Evolutionary conservation across 2,113 vertebrate species (phyloP), one percentile per base, ranked within the genome.

Genomic region (Anguilla japonica): DNA sequence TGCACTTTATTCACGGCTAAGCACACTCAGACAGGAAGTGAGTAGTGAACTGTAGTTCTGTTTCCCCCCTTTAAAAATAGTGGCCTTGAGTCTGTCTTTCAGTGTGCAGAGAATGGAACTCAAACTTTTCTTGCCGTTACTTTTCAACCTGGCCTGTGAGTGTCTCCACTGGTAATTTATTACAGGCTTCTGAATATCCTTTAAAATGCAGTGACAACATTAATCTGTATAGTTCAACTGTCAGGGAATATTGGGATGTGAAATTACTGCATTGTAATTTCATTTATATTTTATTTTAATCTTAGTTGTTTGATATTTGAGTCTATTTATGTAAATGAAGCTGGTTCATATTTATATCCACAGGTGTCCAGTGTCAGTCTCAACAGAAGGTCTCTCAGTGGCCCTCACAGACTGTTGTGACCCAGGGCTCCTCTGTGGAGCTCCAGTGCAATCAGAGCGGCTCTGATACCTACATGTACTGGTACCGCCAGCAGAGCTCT

Each of bases 401-500:
- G 71, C 84, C 67, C 6, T 46, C 84, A 26, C 39, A 46, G 8
- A 34, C 26, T 15, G 84, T 79, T 15, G 71, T 85, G 41, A 50
- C 5, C 26, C 84, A 41, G 71, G n/a, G 43, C 8, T 78, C 63
- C 60, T 79, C 84, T 26, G 84, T 53, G 40, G 63, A 75, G 20
- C 80, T 84, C 34, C 0, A 71, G 15, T 84, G 83, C 39, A 41
- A 15, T 53, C 83, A 84, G 83, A 84, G 83, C 34, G 83, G 39
- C 11, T 71, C 83, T 11, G 53, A 84, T 5, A 43, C 3, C 2
- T n/a, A 75, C 83, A 84, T 84, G 83, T 79, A 79, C 84, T 85
- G 84, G 84, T 79, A 85, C 71, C 71, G 84, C 5, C 84, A 85
- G 71, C 84, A 84, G 34, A 71, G 41, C 57, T 41, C 57, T 5